phyloP scores from a whole-genome alignment of 2,113 vertebrate species.

The Carollia perspicillata region DNA sequence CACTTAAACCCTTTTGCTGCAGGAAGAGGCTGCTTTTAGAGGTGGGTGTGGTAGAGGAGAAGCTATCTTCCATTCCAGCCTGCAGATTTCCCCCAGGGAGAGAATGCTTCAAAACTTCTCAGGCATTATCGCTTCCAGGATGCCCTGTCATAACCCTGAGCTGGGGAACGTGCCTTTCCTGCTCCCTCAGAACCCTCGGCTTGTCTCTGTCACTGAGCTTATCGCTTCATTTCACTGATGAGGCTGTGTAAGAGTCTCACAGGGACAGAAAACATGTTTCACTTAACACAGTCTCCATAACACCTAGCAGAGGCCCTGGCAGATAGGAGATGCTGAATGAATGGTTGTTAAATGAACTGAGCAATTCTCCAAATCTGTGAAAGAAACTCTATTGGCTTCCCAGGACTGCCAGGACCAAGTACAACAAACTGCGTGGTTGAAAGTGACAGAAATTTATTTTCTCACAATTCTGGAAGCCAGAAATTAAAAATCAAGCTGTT shows the following conservation, averaged over 20 bases:
- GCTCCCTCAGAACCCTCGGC: background rate
- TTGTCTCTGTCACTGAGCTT: background rate
- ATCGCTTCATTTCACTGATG: accelerated
- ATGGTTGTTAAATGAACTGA: conserved; percentile 19
- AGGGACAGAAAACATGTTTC: background rate
- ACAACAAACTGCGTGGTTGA: background rate
- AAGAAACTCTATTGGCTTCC: background rate
- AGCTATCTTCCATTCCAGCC: background rate
- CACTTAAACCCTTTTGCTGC: background rate
- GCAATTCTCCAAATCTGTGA: background rate
- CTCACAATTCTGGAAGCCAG: background rate
- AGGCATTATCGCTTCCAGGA: background rate
- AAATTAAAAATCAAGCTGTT: background rate
- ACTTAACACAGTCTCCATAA: background rate
- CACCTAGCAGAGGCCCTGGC: background rate
- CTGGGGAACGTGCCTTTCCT: background rate
- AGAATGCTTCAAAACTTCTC: background rate
- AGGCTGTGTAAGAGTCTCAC: background rate
- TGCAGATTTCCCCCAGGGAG: conserved; percentile 1
- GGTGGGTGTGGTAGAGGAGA: conserved; percentile 1
- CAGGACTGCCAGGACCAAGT: background rate
- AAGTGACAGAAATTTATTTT: background rate
- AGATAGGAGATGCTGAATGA: background rate
- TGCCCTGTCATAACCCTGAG: background rate
- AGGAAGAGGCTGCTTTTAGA: conserved; percentile 16